These are phyloP conservation scores for Hipposideros larvatus DNA, from an alignment of 2,797 vertebrate species.

Conservation along the genomic window DNA sequence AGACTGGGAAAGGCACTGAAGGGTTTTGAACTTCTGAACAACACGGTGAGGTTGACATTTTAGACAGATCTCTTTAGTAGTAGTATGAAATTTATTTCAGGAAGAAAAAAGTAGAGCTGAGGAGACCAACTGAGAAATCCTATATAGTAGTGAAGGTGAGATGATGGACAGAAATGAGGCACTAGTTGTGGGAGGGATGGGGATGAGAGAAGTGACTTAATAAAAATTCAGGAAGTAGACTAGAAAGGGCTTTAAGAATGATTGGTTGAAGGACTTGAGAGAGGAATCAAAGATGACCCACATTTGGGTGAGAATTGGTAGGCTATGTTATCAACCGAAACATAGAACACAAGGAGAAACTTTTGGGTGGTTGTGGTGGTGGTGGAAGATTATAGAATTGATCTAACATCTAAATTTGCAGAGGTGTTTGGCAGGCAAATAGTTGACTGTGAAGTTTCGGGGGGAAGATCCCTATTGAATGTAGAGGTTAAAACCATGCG, in stretches of 20 bases:
- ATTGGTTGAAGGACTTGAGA: background rate
- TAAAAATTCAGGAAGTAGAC: slow-evolving; percentile 33
- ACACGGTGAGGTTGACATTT: slow-evolving; percentile 29
- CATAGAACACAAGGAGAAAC: background rate
- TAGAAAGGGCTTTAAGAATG: slow-evolving; percentile 42
- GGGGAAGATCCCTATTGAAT: background rate
- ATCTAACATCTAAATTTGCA: background rate
- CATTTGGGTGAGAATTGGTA: background rate
- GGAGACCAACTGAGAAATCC: background rate
- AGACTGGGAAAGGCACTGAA: background rate
- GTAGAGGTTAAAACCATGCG: slow-evolving; percentile 13
- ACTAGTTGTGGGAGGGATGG: background rate
- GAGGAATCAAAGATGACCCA: background rate
- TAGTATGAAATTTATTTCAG: background rate
- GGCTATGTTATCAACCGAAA: background rate
- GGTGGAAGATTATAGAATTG: background rate
- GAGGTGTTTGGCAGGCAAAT: background rate
- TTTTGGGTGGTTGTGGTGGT: background rate
- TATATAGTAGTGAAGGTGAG: background rate
- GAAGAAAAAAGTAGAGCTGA: background rate
- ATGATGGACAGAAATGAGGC: background rate
- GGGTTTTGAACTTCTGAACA: background rate
- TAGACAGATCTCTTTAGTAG: background rate
- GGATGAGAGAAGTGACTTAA: background rate
- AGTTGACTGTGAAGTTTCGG: background rate